Evolutionary conservation across 1,140 invertebrate species (phyloP).

Genomic region (Heliconius himera): DNA sequence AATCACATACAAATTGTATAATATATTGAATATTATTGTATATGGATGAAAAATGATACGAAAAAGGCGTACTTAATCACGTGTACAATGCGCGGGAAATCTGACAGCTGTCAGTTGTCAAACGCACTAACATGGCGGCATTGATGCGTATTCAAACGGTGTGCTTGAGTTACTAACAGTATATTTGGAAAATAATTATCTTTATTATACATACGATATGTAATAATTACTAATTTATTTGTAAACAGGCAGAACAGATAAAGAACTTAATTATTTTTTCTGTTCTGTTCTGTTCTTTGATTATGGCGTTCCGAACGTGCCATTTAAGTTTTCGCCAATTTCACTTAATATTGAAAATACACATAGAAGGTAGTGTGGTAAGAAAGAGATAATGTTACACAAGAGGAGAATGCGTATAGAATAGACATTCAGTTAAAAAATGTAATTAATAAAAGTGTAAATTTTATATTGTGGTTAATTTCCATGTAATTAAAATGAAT

Average conservation of each 20-base stretch:
- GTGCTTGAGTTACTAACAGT: not conserved
- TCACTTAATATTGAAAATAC: too few relatives aligned
- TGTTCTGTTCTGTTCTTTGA: too few relatives aligned
- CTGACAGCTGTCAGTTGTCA: conserved; percentile 62
- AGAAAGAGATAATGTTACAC: too few relatives aligned
- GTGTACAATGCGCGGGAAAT: conserved; percentile 53
- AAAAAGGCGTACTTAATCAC: conserved; percentile 48
- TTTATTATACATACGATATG: not conserved
- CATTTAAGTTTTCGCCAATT: too few relatives aligned
- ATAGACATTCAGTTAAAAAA: too few relatives aligned
- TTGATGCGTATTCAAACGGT: conserved; percentile 25
- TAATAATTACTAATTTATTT: not conserved
- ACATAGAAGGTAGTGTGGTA: too few relatives aligned
- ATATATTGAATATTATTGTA: conserved; percentile 21
- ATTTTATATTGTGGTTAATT: too few relatives aligned
- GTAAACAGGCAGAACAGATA: not conserved
- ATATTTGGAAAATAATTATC: not conserved
- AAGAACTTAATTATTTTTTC: too few relatives aligned
- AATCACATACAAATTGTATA: conserved; percentile 26
- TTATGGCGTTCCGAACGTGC: too few relatives aligned
- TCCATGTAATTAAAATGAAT: too few relatives aligned
- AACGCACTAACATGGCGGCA: conserved; percentile 44
- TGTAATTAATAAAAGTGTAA: too few relatives aligned
- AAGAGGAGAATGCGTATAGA: too few relatives aligned
- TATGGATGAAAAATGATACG: conserved; percentile 33